Percentiles rank a stretch among this genome's conserved stretches.
Evolutionary conservation across 1,140 invertebrate species (phyloP).

Genomic region (Hirudo medicinalis): DNA sequence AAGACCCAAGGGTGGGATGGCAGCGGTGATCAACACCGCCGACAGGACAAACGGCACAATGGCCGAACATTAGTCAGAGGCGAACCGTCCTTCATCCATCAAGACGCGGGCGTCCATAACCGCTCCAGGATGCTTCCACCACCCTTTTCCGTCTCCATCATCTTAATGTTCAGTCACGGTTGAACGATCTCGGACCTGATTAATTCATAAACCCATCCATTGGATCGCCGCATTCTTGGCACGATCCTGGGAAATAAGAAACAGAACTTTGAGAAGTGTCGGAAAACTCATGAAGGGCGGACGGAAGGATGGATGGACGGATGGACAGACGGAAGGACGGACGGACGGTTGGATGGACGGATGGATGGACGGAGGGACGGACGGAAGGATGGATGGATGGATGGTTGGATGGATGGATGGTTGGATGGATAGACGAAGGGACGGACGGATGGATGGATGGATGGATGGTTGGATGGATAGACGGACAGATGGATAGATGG

Average conservation of each 20-base stretch:
- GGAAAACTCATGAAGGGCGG: background rate
- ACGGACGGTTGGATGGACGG: too few species aligned
- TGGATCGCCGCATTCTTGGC: too few species aligned
- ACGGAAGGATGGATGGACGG: background rate
- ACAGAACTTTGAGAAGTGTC: too few species aligned
- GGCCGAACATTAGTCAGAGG: too few species aligned
- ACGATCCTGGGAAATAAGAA: too few species aligned
- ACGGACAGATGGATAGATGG: background rate
- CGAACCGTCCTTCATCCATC: too few species aligned
- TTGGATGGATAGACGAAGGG: background rate
- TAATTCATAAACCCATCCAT: background rate
- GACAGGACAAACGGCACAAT: too few species aligned
- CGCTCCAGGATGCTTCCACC: too few species aligned
- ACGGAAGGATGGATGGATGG: background rate
- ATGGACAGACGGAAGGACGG: background rate
- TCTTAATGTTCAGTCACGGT: background rate
- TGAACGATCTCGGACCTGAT: background rate
- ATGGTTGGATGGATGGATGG: slow-evolving; percentile 1
- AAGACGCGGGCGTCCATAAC: too few species aligned
- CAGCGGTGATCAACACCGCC: too few species aligned
- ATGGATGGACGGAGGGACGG: background rate
- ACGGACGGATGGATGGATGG: background rate
- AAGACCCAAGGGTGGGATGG: too few species aligned
- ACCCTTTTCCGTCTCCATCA: too few species aligned
- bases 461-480: background rate